Base-by-base conservation (phyloP, 2,888 invertebrate genomes). In the Vanessa cardui region DNA sequence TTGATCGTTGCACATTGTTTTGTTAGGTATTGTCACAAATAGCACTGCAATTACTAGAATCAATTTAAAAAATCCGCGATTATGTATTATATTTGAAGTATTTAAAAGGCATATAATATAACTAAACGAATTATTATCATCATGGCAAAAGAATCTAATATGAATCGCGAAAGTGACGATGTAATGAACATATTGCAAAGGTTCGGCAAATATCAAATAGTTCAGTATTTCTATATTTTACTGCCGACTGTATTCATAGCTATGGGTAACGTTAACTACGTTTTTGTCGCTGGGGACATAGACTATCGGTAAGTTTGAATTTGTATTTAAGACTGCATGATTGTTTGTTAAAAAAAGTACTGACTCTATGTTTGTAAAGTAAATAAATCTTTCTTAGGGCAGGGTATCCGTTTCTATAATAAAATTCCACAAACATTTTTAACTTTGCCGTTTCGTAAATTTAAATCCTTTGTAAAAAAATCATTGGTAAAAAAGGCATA, bases 171-270 rank as follows among this genome's bases (percentile, higher is more conserved):
- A 44, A 7, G 15, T 9, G 44, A 26, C 12, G 54, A 59, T 7
- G 26, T 52, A 5, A 45, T 59, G 21, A 52, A 65, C 46, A 65
- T 71, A 44, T 66, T 86, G 63, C 88, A 89, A 58, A 82, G 80
- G 46, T 92, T 92, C 72, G 93, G 93, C 0, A 85, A 76, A 71
- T 94, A 88, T 72, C 94, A 94, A 72, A 76, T 79, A 26, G 62
- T 83, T 26, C 89, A 90, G 59, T 89, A 84, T 52, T 60, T 76
- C 0, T 71, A 82, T 20, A 77, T 84, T 18, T 87, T 87, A 70
- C 31, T 88, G 0, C 83, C 88, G 0, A 79, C 82, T 0, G 16
- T 89, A 2, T 82, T 86, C 26, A 76, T 85, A 0, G 83, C 84
- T 2, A 87, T 89, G 84, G 79, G 83, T 1, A 84, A 84, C 66